These are phyloP conservation scores for Desmodus rotundus DNA, from an alignment of 2,113 vertebrate genomes.

Conservation along the genomic window DNA sequence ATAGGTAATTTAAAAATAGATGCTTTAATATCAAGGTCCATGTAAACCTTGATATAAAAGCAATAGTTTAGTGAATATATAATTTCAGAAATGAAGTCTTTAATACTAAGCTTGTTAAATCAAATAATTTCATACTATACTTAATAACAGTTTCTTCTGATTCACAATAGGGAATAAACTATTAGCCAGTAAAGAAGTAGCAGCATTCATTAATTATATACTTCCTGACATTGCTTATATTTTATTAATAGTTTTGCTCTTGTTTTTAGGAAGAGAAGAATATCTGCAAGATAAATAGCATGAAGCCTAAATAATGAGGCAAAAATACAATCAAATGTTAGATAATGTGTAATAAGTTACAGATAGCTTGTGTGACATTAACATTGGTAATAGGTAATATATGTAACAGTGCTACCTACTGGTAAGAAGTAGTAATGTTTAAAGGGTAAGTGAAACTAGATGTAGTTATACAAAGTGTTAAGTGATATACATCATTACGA, in stretches of 20 bases:
- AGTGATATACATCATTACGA: not conserved
- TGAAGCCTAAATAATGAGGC: constrained; percentile 81
- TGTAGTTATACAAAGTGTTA: constrained; percentile 20
- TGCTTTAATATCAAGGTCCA: not conserved
- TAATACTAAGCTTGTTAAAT: not conserved
- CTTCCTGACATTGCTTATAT: constrained; percentile 46
- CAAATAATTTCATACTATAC: not conserved
- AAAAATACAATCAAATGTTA: constrained; percentile 82
- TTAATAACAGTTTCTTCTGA: constrained; percentile 25
- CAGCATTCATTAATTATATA: not conserved
- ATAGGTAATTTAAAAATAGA: not conserved
- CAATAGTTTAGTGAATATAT: not conserved
- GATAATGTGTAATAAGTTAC: constrained; percentile 81
- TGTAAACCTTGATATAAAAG: not conserved
- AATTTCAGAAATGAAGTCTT: not conserved
- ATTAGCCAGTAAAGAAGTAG: not conserved
- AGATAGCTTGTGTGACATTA: constrained; percentile 78
- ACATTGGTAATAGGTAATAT: constrained; percentile 76
- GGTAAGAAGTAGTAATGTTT: constrained; percentile 80
- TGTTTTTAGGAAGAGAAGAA: constrained; percentile 73
- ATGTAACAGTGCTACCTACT: constrained; percentile 83
- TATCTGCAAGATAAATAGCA: constrained; percentile 80
- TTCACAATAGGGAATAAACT: constrained; percentile 18
- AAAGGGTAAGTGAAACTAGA: constrained; percentile 58
- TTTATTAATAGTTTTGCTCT: constrained; percentile 75